Evolutionary conservation across 2,797 vertebrate genomes (phyloP), one percentile per base, ranked within the genome.

Genomic region (Tangara arthus): DNA sequence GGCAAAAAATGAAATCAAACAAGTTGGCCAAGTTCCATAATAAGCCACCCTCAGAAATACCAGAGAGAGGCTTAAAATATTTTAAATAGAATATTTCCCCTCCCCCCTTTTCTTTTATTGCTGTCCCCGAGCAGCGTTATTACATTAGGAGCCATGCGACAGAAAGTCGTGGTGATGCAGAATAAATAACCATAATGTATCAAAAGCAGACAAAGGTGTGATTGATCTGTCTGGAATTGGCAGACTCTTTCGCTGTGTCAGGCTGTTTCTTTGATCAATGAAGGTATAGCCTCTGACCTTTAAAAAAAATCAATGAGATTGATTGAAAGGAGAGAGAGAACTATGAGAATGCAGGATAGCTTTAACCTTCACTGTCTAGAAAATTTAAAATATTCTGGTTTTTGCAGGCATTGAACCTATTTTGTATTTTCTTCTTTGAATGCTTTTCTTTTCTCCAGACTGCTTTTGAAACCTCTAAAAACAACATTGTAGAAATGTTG

Each of bases 141-240:
- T 96, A 71, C 87, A 82, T 78, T 96, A 93, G 93, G 80, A 96
- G 87, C 86, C 56, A 34, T 89, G 94, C 87, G 60, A 97, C 96
- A 96, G 97, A 97, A 97, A 94, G 94, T 97, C 76, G 9, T 96
- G 95, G 96, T 98, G 98, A 98, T 98, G 97, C 95, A 97, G 97
- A 98, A 98, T 98, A 98, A 98, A 98, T 98, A 98, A 98, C 97
- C 97, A 98, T 99, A 98, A 98, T 98, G 98, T 98, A 98, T 95
- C 97, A 93, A 97, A 98, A 98, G 97, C 97, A 98, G 98, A 98
- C 98, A 98, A 98, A 98, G 97, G 96, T 98, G 96, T 97, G 97
- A 99, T 99, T 98, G 98, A 99, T 99, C 98, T 98, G 98, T 99
- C 99, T 99, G 98, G 98, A 98, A 97, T 98, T 98, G 97, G 97